Conservation (phyloP, 2,113 vertebrate genomes). For the Thinocorus orbignyianus region DNA sequence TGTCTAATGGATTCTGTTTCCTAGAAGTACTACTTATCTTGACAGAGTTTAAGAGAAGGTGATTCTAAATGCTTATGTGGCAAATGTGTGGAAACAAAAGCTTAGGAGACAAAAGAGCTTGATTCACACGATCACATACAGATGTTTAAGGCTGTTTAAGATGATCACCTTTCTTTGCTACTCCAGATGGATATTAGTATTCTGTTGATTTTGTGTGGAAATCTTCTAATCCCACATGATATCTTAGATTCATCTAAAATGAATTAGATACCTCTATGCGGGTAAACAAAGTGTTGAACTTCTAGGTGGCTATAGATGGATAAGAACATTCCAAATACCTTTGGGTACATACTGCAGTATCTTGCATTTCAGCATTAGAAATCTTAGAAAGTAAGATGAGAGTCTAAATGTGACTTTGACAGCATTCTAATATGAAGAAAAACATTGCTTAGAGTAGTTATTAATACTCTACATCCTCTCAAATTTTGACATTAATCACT, state of each 20-base stretch:
- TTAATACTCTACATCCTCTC: background rate
- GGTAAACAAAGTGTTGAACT: background rate
- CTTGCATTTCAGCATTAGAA: background rate
- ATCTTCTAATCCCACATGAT: background rate
- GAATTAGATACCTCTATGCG: background rate
- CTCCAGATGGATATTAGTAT: background rate
- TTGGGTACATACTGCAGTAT: background rate
- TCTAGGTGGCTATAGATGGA: background rate
- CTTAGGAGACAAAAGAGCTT: background rate
- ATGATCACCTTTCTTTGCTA: background rate
- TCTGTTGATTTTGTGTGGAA: background rate
- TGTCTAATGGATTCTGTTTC: background rate
- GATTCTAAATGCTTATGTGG: background rate
- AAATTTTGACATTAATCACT: background rate
- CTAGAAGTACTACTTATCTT: background rate
- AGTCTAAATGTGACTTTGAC: background rate
- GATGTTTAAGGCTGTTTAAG: background rate
- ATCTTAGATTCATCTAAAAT: background rate
- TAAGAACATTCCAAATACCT: background rate
- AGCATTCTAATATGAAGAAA: background rate
- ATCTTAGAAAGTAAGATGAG: background rate
- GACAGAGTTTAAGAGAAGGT: background rate
- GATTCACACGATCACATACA: background rate
- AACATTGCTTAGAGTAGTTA: background rate
- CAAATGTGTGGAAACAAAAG: background rate